These are phyloP conservation scores for Xenops minutus DNA, from an alignment of 2,797 vertebrate species.

Conservation along the genomic window DNA sequence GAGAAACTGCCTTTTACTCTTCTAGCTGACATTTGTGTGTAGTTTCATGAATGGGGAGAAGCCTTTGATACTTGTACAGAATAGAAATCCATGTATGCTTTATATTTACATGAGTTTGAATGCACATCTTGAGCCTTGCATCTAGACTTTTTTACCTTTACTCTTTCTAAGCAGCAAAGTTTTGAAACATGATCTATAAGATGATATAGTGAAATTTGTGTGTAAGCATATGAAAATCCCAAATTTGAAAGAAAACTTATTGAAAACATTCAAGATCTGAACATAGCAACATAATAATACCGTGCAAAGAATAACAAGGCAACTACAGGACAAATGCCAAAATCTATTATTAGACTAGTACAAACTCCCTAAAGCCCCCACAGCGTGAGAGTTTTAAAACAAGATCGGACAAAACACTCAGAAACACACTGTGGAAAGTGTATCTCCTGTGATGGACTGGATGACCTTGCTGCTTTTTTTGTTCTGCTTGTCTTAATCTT, in stretches of 20 bases:
- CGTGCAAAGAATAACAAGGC: not conserved
- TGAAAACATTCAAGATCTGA: not conserved
- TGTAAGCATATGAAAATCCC: not conserved
- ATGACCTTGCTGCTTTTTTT: slow-evolving; percentile 18
- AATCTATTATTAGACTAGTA: not conserved
- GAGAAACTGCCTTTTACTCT: not conserved
- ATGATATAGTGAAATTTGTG: not conserved
- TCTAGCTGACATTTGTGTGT: not conserved
- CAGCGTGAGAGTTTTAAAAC: not conserved
- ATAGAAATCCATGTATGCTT: not conserved
- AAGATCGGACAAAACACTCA: not conserved
- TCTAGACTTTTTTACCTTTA: not conserved
- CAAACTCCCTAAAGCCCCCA: not conserved
- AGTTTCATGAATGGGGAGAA: not conserved
- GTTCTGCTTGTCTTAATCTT: slow-evolving; percentile 39
- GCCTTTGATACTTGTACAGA: not conserved
- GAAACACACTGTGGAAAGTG: not conserved
- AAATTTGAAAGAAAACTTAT: not conserved
- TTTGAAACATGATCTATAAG: not conserved
- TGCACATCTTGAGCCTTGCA: not conserved
- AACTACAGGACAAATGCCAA: not conserved
- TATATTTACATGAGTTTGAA: not conserved
- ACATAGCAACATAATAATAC: not conserved
- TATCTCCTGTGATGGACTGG: slow-evolving; percentile 9
- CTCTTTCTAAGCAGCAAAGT: not conserved